Percentiles rank a stretch among this genome's conserved stretches.
Evolutionary conservation across 2,888 invertebrate species (phyloP).

Genomic region (Epinotia ramella): DNA sequence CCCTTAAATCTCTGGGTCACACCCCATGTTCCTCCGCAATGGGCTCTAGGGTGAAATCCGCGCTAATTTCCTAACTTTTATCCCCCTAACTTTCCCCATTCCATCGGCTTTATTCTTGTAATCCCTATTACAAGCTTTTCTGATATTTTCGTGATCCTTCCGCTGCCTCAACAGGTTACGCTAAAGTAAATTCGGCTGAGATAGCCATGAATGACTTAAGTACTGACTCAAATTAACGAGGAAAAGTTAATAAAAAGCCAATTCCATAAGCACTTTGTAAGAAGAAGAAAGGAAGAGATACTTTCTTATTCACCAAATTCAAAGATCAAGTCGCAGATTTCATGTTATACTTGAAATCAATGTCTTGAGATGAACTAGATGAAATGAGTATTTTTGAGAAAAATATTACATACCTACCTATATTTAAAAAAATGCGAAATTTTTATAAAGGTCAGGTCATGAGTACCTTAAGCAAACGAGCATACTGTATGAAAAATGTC

Average conservation of each 20-base stretch:
- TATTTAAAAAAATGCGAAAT: no score
- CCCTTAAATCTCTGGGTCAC: not conserved
- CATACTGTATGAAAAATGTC: no score
- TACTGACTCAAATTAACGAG: not conserved
- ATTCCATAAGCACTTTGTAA: not conserved
- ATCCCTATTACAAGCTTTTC: slow-evolving; percentile 38
- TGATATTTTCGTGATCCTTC: slow-evolving; percentile 8
- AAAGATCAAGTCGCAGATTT: no score
- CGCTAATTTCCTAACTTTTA: slow-evolving; percentile 37
- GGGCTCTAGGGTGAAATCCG: slow-evolving; percentile 20
- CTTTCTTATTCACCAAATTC: not conserved
- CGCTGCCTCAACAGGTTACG: slow-evolving; percentile 27
- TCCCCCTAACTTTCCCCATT: slow-evolving; percentile 26
- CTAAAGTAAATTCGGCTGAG: slow-evolving; percentile 11
- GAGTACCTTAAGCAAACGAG: no score
- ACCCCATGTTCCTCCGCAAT: slow-evolving; percentile 2
- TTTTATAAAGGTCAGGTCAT: no score
- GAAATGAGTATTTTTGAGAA: no score
- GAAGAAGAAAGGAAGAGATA: not conserved
- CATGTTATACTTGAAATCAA: no score
- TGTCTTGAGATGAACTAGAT: no score
- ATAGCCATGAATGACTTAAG: not conserved
- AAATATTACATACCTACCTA: no score
- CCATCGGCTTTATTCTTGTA: slow-evolving; percentile 26
- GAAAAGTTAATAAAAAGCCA: not conserved